Evolutionary conservation across 2,888 invertebrate genomes (phyloP), one percentile per base, ranked within the genome.

Genomic region (Drosophila flavopinicola): DNA sequence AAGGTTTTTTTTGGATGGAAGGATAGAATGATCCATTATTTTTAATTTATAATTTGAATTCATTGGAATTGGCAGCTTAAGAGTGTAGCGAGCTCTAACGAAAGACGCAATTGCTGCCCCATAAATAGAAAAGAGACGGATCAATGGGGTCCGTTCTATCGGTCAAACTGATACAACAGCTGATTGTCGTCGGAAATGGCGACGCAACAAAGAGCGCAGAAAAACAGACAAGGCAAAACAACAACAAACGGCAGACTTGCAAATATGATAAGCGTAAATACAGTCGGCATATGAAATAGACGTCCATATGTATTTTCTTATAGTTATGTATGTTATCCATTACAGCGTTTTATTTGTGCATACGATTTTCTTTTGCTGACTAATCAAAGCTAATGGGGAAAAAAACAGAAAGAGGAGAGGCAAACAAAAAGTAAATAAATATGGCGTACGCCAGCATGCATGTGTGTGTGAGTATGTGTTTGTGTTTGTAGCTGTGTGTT

Each of bases 81-180:
- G n/a, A 42, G 7, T 17, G 6, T 23, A 29, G n/a, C 9, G 11
- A 15, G 13, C 17, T 32, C 3, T 9, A 29, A 27, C 1, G 33
- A 54, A 33, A 48, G 15, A 52, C 72, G 69, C 72, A 70, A 60
- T 69, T 66, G 2, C 4, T 32, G 17, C 10, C n/a, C 3, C 10
- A 38, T 20, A 44, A 32, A 24, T 37, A 49, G 13, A 33, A 9
- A 23, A 24, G 15, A 6, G 7, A 27, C 11, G 6, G 35, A 65
- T 61, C 49, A 47, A 29, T 32, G 9, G 7, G 27, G 15, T 42
- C 20, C 23, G 17, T 38, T 42, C 42, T 44, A 64, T 74, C 76
- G 82, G 82, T 74, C 78, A 78, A 47, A 53, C 48, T 61, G 82
- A 80, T 74, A 76, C 10, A 79, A 77, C 72, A 84, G 78, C 80